Evolutionary conservation across 2,888 invertebrate species (phyloP).

Genomic region (Hypena proboscidalis): DNA sequence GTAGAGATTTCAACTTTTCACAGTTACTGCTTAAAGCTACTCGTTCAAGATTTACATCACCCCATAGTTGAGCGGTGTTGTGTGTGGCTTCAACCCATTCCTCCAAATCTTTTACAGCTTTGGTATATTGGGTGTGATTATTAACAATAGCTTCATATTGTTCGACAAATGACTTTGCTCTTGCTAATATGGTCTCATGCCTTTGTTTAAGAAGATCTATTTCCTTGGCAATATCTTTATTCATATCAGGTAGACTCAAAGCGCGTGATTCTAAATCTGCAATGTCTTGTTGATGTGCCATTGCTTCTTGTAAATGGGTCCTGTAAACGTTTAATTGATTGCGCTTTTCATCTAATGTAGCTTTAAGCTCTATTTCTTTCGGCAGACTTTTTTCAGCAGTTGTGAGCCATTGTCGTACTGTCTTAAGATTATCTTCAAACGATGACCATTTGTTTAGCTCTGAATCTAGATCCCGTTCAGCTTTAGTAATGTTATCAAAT

Average conservation of each 20-base stretch:
- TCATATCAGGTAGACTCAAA: conserved; percentile 91
- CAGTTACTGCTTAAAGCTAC: conserved; percentile 94
- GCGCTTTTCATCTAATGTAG: conserved; percentile 96
- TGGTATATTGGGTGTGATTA: conserved; percentile 95
- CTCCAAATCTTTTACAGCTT: conserved; percentile 93
- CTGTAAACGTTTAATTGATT: conserved; percentile 94
- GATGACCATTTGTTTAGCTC: conserved; percentile 95
- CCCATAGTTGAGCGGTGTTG: conserved; percentile 92
- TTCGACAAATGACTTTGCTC: conserved; percentile 91
- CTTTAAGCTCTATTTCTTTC: conserved; percentile 91
- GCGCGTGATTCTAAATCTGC: conserved; percentile 92
- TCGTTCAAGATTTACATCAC: conserved; percentile 92
- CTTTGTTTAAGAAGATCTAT: conserved; percentile 89
- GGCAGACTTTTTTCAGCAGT: conserved; percentile 91
- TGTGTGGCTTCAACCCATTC: conserved; percentile 95
- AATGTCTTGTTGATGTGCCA: conserved; percentile 93
- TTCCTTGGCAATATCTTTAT: conserved; percentile 89
- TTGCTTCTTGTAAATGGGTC: conserved; percentile 92
- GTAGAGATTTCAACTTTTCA: conserved; percentile 92
- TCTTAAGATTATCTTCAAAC: conserved; percentile 94
- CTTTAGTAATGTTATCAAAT: conserved; percentile 91
- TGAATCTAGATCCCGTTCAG: conserved; percentile 92
- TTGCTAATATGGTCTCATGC: conserved; percentile 88
- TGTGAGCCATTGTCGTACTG: conserved; percentile 91
- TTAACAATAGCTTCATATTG: conserved; percentile 95